phyloP scores from a whole-genome alignment of 2,888 invertebrate genomes.

The Sarcophaga variegata region DNA sequence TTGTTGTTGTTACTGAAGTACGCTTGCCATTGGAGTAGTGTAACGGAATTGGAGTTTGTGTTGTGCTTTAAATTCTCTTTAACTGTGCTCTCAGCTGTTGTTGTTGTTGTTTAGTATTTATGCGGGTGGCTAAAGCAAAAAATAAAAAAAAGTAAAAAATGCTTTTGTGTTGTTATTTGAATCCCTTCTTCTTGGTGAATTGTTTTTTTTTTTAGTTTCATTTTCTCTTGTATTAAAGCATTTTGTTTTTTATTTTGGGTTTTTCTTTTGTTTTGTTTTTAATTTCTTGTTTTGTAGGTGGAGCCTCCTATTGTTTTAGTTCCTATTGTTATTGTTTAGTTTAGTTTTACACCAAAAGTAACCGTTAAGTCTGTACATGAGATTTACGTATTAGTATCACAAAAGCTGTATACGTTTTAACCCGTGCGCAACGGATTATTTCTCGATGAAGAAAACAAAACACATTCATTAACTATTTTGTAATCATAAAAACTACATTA shows the following conservation, averaged over 20 bases:
- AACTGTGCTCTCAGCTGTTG: constrained; percentile 49
- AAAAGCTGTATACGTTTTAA: constrained; percentile 67
- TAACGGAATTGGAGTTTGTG: constrained; percentile 69
- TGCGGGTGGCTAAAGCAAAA: constrained; percentile 57
- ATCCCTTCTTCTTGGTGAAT: constrained; percentile 45
- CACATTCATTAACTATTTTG: neutral
- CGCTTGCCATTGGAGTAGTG: constrained; percentile 71
- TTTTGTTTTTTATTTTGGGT: constrained; percentile 13
- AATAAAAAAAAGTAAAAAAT: neutral
- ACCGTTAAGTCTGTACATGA: constrained; percentile 62
- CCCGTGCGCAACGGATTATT: constrained; percentile 66
- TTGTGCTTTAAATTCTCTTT: constrained; percentile 52
- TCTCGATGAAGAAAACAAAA: constrained; percentile 37
- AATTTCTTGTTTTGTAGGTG: constrained; percentile 76
- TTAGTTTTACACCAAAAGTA: constrained; percentile 54
- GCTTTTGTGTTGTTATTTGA: constrained; percentile 4
- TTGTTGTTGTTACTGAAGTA: constrained; percentile 26
- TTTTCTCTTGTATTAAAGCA: constrained; percentile 28
- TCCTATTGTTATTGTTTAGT: constrained; percentile 30
- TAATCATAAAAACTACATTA: neutral
- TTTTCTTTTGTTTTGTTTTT: constrained; percentile 44
- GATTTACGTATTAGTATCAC: constrained; percentile 64
- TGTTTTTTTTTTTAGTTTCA: constrained; percentile 39
- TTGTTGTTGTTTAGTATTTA: constrained; percentile 37
- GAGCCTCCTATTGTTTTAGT: constrained; percentile 73